Percentiles rank a stretch among this genome's conserved stretches.
Conservation (phyloP, 1,140 invertebrate genomes). For the Tetramorium alpestre region DNA sequence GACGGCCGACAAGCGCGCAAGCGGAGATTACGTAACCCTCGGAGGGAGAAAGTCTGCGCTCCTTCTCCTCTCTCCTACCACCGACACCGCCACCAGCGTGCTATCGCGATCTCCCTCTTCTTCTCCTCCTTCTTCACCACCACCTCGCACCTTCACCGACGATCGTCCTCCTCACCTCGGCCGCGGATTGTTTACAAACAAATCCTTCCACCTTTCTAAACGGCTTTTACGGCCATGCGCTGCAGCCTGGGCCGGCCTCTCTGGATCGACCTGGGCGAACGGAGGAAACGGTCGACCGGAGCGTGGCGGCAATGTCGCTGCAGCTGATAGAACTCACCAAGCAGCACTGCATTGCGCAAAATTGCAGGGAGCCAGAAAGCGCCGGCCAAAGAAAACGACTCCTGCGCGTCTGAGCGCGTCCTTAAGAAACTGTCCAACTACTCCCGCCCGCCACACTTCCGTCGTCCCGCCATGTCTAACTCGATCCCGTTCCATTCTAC, state of each 20-base stretch:
- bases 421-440: constrained; percentile 66
- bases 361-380: constrained; percentile 69
- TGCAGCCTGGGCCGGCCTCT: neutral
- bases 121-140: constrained; percentile 30
- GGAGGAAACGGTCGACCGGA: neutral
- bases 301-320: constrained; percentile 20
- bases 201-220: constrained; percentile 74
- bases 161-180: constrained; percentile 58
- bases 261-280: constrained; percentile 12
- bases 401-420: constrained; percentile 46
- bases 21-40: constrained; percentile 74
- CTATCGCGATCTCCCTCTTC: constrained; percentile 47
- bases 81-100: neutral
- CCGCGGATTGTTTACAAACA: constrained; percentile 81
- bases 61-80: constrained; percentile 40
- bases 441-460: neutral
- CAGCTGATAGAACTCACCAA: constrained; percentile 35
- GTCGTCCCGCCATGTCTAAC: neutral
- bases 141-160: constrained; percentile 43
- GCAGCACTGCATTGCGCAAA: constrained; percentile 79
- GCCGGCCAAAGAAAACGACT: constrained; percentile 53
- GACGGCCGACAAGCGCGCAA: constrained; percentile 68
- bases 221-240: constrained; percentile 28
- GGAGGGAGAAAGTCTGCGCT: constrained; percentile 76
- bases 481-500: constrained; percentile 9